A percentile compares a stretch with the other conserved stretches of the same genome.
Evolutionary conservation across 2,888 invertebrate genomes (phyloP).

Genomic region (Crioceris asparagi): DNA sequence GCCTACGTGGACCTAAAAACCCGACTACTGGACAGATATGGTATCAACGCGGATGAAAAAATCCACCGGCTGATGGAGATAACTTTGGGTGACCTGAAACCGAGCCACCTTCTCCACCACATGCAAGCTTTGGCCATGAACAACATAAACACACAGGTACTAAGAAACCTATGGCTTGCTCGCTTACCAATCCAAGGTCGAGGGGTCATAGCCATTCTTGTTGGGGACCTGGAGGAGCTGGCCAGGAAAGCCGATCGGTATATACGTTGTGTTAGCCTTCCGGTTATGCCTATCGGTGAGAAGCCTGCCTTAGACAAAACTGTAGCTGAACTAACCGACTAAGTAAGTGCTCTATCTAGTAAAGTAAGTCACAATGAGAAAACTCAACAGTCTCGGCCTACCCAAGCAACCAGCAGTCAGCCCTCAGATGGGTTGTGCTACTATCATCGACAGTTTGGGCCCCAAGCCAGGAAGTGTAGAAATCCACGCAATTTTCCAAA

Average conservation of each 20-base stretch:
- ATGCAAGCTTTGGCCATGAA: not conserved
- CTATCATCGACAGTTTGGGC: not conserved
- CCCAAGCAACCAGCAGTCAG: not conserved
- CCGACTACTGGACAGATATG: not conserved
- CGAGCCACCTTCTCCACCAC: not conserved
- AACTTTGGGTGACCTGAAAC: constrained; percentile 1
- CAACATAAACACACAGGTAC: not conserved
- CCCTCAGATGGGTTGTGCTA: not conserved
- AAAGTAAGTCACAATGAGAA: not conserved
- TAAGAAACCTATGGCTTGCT: constrained; percentile 1
- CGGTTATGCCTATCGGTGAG: not conserved
- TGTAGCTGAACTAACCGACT: not conserved
- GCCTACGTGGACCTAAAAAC: not conserved
- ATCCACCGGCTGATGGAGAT: not conserved
- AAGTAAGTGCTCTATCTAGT: not conserved
- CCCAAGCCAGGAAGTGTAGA: not conserved
- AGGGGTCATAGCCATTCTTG: constrained; percentile 4
- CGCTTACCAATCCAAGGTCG: constrained; percentile 4
- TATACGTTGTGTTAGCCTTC: not conserved
- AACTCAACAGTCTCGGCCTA: not conserved
- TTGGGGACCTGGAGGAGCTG: constrained; percentile 1
- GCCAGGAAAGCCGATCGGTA: constrained; percentile 1
- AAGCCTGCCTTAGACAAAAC: not conserved
- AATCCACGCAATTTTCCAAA: not conserved
- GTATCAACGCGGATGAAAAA: not conserved